Evolutionary conservation across 2,888 invertebrate species (phyloP).

Genomic region (Lepetodrilus schrolli): DNA sequence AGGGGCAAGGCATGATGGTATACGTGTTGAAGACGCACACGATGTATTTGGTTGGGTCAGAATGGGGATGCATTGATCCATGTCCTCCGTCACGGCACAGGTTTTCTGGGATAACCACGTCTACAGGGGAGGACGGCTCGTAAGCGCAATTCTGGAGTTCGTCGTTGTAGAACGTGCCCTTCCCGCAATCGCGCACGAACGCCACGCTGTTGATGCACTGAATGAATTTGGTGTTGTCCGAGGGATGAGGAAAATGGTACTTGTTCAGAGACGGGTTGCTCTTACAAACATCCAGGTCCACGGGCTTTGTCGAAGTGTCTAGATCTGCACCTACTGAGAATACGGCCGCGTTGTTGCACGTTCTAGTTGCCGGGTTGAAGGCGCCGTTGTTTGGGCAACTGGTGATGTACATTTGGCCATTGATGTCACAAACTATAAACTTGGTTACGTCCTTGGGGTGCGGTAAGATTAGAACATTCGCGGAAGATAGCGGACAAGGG

Average conservation of each 20-base stretch:
- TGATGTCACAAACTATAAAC: constrained; percentile 42
- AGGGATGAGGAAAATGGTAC: not conserved
- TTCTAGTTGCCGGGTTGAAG: not conserved
- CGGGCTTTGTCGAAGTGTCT: not conserved
- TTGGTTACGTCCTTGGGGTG: constrained; percentile 39
- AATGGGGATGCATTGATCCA: not conserved
- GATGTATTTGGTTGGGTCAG: not conserved
- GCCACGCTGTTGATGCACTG: not conserved
- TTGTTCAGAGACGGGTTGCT: not conserved
- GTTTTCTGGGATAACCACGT: constrained; percentile 1
- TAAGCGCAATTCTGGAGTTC: not conserved
- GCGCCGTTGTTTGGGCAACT: not conserved
- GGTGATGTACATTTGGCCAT: constrained; percentile 29
- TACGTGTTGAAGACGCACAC: not conserved
- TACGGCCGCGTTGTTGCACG: not conserved
- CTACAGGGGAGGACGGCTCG: not conserved
- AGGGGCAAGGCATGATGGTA: not conserved
- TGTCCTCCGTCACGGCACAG: not conserved
- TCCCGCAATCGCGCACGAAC: not conserved
- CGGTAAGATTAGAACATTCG: too few relatives aligned
- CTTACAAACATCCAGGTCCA: not conserved
- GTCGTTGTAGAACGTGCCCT: constrained; percentile 2
- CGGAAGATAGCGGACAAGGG: too few relatives aligned
- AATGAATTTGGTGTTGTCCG: not conserved
- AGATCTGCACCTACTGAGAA: not conserved